Base-by-base conservation (phyloP, 1,140 invertebrate genomes). In the Drosophila pachea region DNA sequence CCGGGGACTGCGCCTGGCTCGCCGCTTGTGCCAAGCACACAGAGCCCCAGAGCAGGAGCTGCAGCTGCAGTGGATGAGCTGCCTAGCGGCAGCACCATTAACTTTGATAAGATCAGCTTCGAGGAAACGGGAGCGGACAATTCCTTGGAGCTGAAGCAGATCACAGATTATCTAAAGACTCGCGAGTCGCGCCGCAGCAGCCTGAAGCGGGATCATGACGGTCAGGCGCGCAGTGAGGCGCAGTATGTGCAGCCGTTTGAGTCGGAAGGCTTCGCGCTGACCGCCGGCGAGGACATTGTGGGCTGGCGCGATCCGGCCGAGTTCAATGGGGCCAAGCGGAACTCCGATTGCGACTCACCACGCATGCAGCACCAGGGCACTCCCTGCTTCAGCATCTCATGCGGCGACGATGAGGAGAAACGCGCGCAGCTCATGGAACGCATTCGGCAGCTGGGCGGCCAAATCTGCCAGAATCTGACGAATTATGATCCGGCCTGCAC, bases 401-500 rank as follows among this genome's bases (percentile, higher is more conserved):
- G 88, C 53, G 63, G 78, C 35, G 83, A 87, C 9, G 83, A 88
- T 11, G 78, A 74, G 3, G 64, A 70, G 2, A 76, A 77, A 52
- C 79, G 87, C 0, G 47, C 52, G 7, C 72, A 70, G 31, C 43
- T 89, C 0, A 77, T 87, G 12, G 68, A 68, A 3, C 72, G 76
- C 7, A 93, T 96, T 33, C 79, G 84, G 33, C 78, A 90, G 9
- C 88, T 97, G 4, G 95, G 95, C 42, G 96, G 94, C 0, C 90
- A 90, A 11, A 35, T 88, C 22, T 76, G 78, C 50, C 65, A 79
- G 31, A 74, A 76, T 49, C 42, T 88, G 12, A 78, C 90, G 0
- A 91, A 91, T 73, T 94, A 94, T 76, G 95, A 97, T 87, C 78
- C 89, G 0, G 87, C 87, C 0, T 93, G 93, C 47, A 97, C 95